Conservation (phyloP, 1,140 invertebrate species). For the Daktulosphaira vitifoliae region DNA sequence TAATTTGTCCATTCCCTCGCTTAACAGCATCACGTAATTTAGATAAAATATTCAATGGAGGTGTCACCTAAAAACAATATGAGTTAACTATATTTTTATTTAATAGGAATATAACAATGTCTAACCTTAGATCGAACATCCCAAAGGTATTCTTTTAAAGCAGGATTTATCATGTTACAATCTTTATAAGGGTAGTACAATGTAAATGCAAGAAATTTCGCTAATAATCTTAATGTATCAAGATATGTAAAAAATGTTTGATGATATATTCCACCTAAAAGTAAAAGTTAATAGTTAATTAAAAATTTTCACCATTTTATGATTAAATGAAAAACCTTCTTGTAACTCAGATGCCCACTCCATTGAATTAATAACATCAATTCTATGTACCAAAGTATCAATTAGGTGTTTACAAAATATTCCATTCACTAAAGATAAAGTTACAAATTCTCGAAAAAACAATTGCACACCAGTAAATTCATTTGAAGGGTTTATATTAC, state of each 20-base stretch:
- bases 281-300: neutral
- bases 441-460: conserved; percentile 1
- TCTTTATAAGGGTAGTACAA: conserved; percentile 13
- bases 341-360: conserved; percentile 27
- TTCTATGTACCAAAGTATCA: conserved; percentile 17
- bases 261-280: conserved; percentile 9
- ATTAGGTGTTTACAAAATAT: conserved; percentile 24
- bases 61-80: neutral
- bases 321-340: neutral
- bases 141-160: conserved; percentile 18
- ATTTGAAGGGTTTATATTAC: conserved; percentile 8
- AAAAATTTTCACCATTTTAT: neutral
- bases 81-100: neutral
- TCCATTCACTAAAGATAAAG: neutral
- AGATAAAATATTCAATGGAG: conserved; percentile 5
- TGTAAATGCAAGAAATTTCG: conserved; percentile 15
- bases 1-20: neutral
- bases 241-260: conserved; percentile 12
- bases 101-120: no score
- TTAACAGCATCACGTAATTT: conserved; percentile 14
- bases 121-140: conserved; percentile 21
- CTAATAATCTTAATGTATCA: conserved; percentile 11
- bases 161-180: conserved; percentile 4
- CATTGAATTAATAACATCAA: conserved; percentile 18
- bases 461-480: conserved; percentile 24